phyloP scores from a whole-genome alignment of 2,888 invertebrate genomes.

The Cataglyphis albicans region DNA sequence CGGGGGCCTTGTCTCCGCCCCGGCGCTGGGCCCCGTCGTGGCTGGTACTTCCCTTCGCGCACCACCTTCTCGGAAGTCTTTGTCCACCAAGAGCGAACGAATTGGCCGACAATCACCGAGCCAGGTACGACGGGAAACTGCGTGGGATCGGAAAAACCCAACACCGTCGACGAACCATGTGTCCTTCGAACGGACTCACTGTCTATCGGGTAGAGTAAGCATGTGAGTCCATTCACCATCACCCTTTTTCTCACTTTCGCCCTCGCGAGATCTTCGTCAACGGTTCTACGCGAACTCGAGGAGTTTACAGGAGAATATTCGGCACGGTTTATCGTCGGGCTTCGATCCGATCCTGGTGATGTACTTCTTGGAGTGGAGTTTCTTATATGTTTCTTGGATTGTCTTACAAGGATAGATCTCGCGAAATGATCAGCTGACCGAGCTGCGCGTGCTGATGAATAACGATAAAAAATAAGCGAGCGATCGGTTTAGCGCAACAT shows the following conservation, averaged over 20 bases:
- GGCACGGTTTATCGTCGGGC: not conserved
- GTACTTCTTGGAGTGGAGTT: not conserved
- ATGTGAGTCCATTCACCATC: conserved; percentile 81
- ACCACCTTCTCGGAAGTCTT: conserved; percentile 58
- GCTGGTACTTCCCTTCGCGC: conserved; percentile 72
- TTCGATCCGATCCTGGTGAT: conserved; percentile 3
- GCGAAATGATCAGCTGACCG: conserved; percentile 14
- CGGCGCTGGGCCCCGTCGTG: conserved; percentile 85
- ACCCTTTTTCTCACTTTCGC: conserved; percentile 69
- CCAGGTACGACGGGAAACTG: conserved; percentile 62
- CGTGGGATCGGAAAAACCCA: conserved; percentile 59
- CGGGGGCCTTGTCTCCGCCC: conserved; percentile 84
- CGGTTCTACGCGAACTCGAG: conserved; percentile 12
- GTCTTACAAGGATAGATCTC: conserved; percentile 33
- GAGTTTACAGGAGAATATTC: not conserved
- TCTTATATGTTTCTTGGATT: conserved; percentile 5
- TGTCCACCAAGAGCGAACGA: conserved; percentile 57
- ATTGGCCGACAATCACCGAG: conserved; percentile 80
- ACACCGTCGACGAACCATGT: conserved; percentile 75
- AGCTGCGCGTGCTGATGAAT: conserved; percentile 78
- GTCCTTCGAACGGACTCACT: conserved; percentile 69
- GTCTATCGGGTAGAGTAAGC: conserved; percentile 65
- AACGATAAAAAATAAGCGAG: conserved; percentile 84
- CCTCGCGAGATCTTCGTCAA: conserved; percentile 50
- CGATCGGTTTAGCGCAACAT: conserved; percentile 79